These are phyloP conservation scores for Trisateles emortualis DNA, from an alignment of 2,888 invertebrate species.

Conservation along the genomic window DNA sequence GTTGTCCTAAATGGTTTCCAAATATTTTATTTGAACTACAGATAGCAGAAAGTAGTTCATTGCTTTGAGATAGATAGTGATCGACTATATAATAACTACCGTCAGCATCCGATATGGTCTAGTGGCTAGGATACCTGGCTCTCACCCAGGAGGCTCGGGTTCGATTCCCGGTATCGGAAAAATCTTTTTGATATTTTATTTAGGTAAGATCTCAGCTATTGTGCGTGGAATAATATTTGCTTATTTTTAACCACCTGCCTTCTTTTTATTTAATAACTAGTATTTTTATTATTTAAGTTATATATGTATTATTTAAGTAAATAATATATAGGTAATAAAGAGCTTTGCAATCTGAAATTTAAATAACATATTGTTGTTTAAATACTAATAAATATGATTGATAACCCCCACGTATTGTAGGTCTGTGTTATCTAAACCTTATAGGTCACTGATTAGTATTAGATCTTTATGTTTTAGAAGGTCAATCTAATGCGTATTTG, in stretches of 20 bases:
- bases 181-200: no score
- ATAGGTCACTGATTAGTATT: background rate
- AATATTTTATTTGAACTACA: no score
- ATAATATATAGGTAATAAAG: no score
- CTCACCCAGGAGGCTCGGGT: slow-evolving; percentile 88
- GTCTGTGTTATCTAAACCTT: slow-evolving; percentile 1
- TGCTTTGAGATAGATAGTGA: no score
- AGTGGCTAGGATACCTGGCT: slow-evolving; percentile 86
- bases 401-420: background rate
- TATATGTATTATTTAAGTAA: no score
- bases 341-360: background rate
- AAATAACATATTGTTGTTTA: background rate
- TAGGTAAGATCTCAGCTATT: no score
- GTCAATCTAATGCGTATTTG: background rate
- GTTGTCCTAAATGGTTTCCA: no score
- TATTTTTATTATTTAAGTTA: no score
- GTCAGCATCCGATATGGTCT: background rate
- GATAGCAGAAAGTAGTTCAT: no score
- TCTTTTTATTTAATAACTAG: no score
- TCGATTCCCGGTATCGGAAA: slow-evolving; percentile 88
- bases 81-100: background rate
- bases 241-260: no score
- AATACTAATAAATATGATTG: background rate
- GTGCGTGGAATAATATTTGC: no score
- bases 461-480: background rate